Evolutionary conservation across 2,113 vertebrate species (phyloP).

Genomic region (Lynx canadensis): DNA sequence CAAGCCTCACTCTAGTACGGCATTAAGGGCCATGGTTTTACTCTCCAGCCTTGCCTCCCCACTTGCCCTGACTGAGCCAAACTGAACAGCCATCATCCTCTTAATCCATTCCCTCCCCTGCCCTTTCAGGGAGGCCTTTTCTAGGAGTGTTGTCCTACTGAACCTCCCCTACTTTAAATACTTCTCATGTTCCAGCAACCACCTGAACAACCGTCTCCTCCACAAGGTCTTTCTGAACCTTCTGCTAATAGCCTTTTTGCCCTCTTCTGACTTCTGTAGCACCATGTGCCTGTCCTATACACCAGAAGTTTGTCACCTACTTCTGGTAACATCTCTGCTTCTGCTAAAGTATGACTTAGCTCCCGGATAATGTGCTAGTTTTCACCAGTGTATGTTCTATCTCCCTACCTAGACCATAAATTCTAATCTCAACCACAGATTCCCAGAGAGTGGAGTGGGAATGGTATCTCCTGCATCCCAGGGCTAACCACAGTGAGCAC

Average conservation of each 20-base stretch:
- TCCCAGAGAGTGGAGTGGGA: neutral
- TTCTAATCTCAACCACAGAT: too few relatives aligned
- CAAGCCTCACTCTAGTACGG: neutral
- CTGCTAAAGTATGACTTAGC: neutral
- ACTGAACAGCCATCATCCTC: neutral
- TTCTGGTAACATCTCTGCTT: neutral
- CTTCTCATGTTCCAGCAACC: neutral
- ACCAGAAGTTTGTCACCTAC: neutral
- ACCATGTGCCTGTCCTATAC: accelerated
- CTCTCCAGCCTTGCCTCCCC: too few relatives aligned
- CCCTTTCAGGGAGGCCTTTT: neutral
- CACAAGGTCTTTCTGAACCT: neutral
- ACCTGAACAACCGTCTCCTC: neutral
- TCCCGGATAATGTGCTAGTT: neutral
- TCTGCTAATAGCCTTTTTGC: neutral
- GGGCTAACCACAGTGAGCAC: neutral
- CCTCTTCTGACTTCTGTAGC: neutral
- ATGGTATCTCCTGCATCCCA: neutral
- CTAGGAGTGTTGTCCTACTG: neutral
- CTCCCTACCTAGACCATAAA: neutral
- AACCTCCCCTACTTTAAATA: neutral
- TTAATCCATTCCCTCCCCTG: neutral
- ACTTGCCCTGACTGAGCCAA: neutral
- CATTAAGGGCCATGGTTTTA: neutral
- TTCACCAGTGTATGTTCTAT: too few relatives aligned